Conservation (phyloP, 2,113 vertebrate genomes). For the Lucifuga dentata region DNA sequence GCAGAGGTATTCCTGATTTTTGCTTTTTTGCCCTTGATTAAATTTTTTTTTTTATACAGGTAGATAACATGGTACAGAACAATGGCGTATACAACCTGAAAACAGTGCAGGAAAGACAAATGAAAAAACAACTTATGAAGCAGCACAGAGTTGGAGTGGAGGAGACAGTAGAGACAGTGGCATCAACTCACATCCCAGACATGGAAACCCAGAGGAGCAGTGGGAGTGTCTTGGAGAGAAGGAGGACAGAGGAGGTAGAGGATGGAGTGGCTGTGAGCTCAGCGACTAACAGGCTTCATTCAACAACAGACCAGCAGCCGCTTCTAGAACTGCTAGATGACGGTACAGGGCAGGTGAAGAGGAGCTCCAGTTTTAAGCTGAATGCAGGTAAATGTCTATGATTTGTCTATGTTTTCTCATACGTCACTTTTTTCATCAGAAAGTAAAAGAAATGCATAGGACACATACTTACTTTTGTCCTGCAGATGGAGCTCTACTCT, state of each 20-base stretch:
- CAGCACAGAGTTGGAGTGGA: conserved; percentile 47
- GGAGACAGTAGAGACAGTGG: conserved; percentile 2
- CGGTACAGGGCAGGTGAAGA: not conserved
- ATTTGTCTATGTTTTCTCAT: too few relatives aligned
- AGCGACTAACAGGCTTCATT: conserved; percentile 55
- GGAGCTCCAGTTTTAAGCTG: conserved; percentile 64
- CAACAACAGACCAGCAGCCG: not conserved
- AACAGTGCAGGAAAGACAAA: conserved; percentile 43
- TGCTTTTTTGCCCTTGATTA: too few relatives aligned
- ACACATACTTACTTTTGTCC: conserved; percentile 9
- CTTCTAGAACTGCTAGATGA: not conserved
- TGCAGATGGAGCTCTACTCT: conserved; percentile 80
- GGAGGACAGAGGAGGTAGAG: conserved; percentile 14
- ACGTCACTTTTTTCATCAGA: not conserved
- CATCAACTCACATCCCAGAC: not conserved
- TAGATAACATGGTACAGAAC: conserved; percentile 68
- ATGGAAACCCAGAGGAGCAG: conserved; percentile 8
- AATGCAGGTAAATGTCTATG: conserved; percentile 79
- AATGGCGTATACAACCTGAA: conserved; percentile 60
- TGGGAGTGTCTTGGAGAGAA: not conserved
- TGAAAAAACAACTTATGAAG: conserved; percentile 58
- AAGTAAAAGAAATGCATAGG: not conserved
- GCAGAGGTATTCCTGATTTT: too few relatives aligned
- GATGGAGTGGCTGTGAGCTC: conserved; percentile 12
- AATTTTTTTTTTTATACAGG: conserved; percentile 67